A percentile compares a stretch with the other conserved stretches of the same genome.
phyloP scores from a whole-genome alignment of 2,797 vertebrate species.

The Decapterus maruadsi region DNA sequence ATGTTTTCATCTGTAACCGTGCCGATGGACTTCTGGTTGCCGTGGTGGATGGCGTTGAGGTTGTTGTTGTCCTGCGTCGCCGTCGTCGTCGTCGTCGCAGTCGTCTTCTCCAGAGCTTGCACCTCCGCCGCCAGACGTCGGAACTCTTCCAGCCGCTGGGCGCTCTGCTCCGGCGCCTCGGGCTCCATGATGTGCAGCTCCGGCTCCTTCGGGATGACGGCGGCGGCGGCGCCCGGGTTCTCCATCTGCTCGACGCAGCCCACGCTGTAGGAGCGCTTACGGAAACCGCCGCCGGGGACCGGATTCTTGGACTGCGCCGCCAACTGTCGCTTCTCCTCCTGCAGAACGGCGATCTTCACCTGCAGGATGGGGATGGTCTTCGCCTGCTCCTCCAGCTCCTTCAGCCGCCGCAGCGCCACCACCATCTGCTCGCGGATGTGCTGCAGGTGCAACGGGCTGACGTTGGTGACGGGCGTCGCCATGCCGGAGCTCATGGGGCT shows the following conservation, averaged over 20 bases:
- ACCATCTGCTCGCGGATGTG: slow-evolving; percentile 99
- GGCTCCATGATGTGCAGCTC: slow-evolving; percentile 93
- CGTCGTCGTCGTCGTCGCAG: too few relatives aligned
- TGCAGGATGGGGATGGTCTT: slow-evolving; percentile 96
- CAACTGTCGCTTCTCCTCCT: slow-evolving; percentile 96
- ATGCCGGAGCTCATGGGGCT: slow-evolving; percentile 96
- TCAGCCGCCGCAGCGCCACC: slow-evolving; percentile 92
- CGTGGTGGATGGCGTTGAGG: too few relatives aligned
- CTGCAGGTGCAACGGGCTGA: slow-evolving; percentile 95
- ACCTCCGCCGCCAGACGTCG: slow-evolving; percentile 94
- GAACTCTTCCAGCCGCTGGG: slow-evolving; percentile 92
- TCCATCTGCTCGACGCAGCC: slow-evolving; percentile 94
- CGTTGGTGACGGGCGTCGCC: slow-evolving; percentile 94
- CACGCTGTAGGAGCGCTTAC: slow-evolving; percentile 95
- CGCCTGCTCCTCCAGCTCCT: slow-evolving; percentile 96
- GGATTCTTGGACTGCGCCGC: slow-evolving; percentile 91
- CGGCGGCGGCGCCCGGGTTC: slow-evolving; percentile 83
- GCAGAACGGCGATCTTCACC: slow-evolving; percentile 98
- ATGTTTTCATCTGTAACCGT: slow-evolving; percentile 91
- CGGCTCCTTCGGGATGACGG: slow-evolving; percentile 81
- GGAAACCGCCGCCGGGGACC: slow-evolving; percentile 82
- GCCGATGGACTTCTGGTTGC: slow-evolving; percentile 84
- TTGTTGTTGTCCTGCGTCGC: slow-evolving; percentile 78
- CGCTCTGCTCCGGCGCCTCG: slow-evolving; percentile 88
- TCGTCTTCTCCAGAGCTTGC: slow-evolving; percentile 88